These are phyloP conservation scores for Sarotherodon lohbergeri DNA, from an alignment of 2,113 vertebrate genomes.

Conservation along the genomic window DNA sequence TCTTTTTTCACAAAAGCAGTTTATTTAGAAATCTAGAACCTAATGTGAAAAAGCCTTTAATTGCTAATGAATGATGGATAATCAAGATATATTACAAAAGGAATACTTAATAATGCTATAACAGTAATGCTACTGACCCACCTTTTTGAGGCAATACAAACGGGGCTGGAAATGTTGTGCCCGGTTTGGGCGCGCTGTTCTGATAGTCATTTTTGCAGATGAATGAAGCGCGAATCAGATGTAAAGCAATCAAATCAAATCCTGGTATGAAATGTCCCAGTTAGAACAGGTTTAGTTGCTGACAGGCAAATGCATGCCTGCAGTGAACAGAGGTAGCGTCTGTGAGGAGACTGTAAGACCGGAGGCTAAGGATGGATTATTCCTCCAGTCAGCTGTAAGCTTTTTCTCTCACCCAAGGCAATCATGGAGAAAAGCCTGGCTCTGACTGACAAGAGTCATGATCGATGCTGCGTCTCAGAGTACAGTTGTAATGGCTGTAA, in stretches of 20 bases:
- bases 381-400: slow-evolving; percentile 76
- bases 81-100: neutral
- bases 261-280: neutral
- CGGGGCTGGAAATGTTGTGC: slow-evolving; percentile 82
- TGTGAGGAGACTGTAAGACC: neutral
- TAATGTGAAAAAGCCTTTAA: neutral
- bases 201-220: slow-evolving; percentile 79
- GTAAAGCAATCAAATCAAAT: neutral
- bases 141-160: slow-evolving; percentile 89
- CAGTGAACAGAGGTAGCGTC: neutral
- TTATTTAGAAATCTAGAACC: neutral
- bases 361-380: neutral
- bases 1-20: neutral
- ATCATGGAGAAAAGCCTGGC: neutral
- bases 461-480: neutral
- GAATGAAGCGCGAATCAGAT: neutral
- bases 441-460: neutral
- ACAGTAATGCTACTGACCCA: slow-evolving; percentile 43
- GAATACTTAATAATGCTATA: neutral
- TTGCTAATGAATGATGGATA: neutral
- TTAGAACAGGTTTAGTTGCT: neutral
- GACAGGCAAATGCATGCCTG: neutral
- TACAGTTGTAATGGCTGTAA: neutral
- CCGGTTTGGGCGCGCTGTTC: slow-evolving; percentile 77
- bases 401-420: neutral